Conservation (phyloP, 2,113 vertebrate genomes). For the Chrysochloris asiatica region DNA sequence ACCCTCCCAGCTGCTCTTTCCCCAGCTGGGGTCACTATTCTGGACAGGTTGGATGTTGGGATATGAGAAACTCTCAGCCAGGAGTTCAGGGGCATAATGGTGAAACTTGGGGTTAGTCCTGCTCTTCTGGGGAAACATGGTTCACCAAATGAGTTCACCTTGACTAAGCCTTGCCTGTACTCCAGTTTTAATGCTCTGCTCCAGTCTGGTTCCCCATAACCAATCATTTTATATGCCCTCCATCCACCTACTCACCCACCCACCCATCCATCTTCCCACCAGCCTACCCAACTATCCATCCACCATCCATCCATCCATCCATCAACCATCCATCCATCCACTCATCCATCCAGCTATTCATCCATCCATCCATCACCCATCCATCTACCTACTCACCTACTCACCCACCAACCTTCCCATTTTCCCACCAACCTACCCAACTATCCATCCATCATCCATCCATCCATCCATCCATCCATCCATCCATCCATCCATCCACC, state of each 20-base stretch:
- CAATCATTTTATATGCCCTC: background rate
- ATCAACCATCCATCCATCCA: no score
- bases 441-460: background rate
- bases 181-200: background rate
- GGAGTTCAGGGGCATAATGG: background rate
- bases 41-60: background rate
- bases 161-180: background rate
- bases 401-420: no score
- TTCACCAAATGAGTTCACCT: background rate
- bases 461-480: background rate
- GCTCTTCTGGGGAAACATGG: background rate
- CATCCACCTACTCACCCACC: background rate
- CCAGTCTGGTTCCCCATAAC: background rate
- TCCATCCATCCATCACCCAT: background rate
- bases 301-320: no score
- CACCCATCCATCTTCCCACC: no score
- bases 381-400: background rate
- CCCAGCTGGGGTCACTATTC: background rate
- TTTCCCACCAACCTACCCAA: no score
- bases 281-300: no score
- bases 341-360: no score
- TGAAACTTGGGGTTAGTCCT: background rate
- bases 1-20: background rate
- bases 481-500: no score
- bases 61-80: background rate